phyloP scores from a whole-genome alignment of 2,888 invertebrate species.

The Callyntrura guangdongensis region DNA sequence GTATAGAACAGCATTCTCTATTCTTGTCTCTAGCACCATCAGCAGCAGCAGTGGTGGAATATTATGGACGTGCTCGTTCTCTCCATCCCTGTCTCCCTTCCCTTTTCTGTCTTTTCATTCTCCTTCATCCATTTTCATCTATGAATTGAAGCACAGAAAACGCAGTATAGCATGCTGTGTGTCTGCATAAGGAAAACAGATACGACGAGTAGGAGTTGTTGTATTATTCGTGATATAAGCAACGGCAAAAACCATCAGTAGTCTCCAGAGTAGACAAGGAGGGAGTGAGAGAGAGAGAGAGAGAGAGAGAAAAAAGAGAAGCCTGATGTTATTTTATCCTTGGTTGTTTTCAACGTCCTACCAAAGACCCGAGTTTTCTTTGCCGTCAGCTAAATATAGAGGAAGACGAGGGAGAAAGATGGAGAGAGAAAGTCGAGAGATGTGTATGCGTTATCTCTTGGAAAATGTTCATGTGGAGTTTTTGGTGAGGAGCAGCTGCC shows the following conservation, averaged over 20 bases:
- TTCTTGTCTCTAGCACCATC: background rate
- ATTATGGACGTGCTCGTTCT: slow-evolving; percentile 58
- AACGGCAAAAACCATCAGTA: slow-evolving; percentile 39
- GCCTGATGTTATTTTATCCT: slow-evolving; percentile 64
- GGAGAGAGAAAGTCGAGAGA: slow-evolving; percentile 29
- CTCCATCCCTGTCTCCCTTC: slow-evolving; percentile 38
- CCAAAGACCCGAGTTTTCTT: slow-evolving; percentile 52
- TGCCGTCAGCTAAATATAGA: slow-evolving; percentile 67
- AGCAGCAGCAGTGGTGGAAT: slow-evolving; percentile 30
- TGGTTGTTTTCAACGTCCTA: slow-evolving; percentile 40
- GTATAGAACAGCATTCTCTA: background rate
- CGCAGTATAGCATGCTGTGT: slow-evolving; percentile 22
- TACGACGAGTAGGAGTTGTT: background rate
- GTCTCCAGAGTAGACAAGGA: slow-evolving; percentile 61
- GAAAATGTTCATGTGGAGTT: slow-evolving; percentile 60
- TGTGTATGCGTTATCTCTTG: slow-evolving; percentile 62
- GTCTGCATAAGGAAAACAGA: too few relatives aligned
- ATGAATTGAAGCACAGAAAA: slow-evolving; percentile 24
- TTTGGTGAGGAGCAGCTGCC: slow-evolving; percentile 61
- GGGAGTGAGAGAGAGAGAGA: background rate
- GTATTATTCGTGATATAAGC: background rate
- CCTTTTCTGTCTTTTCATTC: slow-evolving; percentile 53
- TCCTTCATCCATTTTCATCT: slow-evolving; percentile 64
- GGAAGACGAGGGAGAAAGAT: slow-evolving; percentile 21
- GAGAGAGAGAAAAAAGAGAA: slow-evolving; percentile 37